Percentiles rank a stretch among this genome's conserved stretches.
These are phyloP conservation scores for Oscheius sp. DNA, from an alignment of 1,140 invertebrate species.

Conservation along the genomic window DNA sequence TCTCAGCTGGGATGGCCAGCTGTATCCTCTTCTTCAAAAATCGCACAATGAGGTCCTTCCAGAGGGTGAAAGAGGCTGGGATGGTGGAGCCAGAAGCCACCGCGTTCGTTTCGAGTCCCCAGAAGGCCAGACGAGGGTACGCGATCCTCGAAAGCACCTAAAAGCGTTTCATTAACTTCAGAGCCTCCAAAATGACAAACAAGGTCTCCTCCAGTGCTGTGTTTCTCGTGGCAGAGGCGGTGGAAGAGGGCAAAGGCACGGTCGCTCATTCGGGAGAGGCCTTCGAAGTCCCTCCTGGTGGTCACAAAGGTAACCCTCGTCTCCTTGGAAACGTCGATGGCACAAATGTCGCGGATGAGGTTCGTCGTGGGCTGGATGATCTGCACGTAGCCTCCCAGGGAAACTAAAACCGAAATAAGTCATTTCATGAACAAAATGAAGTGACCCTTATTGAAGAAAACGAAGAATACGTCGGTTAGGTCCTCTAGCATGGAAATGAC, in stretches of 20 bases:
- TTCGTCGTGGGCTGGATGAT: not conserved
- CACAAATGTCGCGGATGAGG: not conserved
- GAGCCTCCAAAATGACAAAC: not conserved
- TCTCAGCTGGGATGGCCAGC: not conserved
- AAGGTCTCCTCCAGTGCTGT: not conserved
- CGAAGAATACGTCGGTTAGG: not conserved
- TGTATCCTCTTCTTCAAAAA: not conserved
- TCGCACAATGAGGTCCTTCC: conserved; percentile 5
- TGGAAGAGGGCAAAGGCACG: not conserved
- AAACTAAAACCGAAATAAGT: not conserved
- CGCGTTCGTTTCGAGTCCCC: not conserved
- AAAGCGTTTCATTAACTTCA: not conserved
- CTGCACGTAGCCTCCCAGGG: not conserved
- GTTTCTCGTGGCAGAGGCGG: not conserved
- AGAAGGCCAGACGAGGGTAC: not conserved
- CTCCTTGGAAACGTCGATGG: not conserved
- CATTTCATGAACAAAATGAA: not conserved
- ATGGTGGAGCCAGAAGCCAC: not conserved
- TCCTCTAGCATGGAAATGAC: not conserved
- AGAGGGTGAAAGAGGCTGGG: not conserved
- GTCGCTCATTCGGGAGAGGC: not conserved
- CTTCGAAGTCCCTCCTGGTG: not conserved
- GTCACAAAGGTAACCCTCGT: not conserved
- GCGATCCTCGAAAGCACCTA: not conserved
- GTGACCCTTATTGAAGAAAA: not conserved